Base-by-base conservation (phyloP, 2,113 vertebrate genomes). In the Channa argus region DNA sequence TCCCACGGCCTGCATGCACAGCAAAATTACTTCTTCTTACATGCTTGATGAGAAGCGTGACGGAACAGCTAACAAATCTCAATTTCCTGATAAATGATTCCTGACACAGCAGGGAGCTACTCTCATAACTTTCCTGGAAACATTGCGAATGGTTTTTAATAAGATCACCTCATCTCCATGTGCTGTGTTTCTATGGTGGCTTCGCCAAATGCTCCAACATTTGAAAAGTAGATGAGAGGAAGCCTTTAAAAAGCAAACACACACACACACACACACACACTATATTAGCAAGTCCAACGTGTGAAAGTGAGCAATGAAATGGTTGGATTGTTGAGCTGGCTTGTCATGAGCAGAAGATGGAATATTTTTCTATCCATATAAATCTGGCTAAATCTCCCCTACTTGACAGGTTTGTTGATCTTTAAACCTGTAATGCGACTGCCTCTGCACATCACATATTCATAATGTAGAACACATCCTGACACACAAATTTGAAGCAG, bases 221-320 rank as follows among this genome's bases (percentile, higher is more conserved):
- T 91, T 87, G 62, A 76, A 90, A 90, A 77, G 88, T 80, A 71
- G 75, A 91, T 86, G 59, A 64, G 59, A 65, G 15, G 15, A 56
- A 55, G 49, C 36, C 5, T 12, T 8, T 63, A n/a, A 11, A 43
- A 51, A 34, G 64, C 15, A 33, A 67, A 80, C 50, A 69, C 51
- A 52, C 63, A 75, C 43, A 82, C 63, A 75, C 43, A 82, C 78
- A 73, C 15, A 39, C 24, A 24, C 24, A 77, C 59, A 74, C 60
- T 53, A 15, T 66, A 89, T 90, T 90, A 85, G 79, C 78, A 89
- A 86, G 83, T 88, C 79, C 54, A 73, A 84, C 82, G 71, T 77
- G 61, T 24, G 46, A 51, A 12, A 38, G 66, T 69, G 43, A 63
- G 34, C 41, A 58, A 82, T 88, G 80, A 89, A 89, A 85, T 55